A percentile compares a stretch with the other conserved stretches of the same genome.
These are phyloP conservation scores for Cacatua alba DNA, from an alignment of 2,113 vertebrate genomes.

Conservation along the genomic window DNA sequence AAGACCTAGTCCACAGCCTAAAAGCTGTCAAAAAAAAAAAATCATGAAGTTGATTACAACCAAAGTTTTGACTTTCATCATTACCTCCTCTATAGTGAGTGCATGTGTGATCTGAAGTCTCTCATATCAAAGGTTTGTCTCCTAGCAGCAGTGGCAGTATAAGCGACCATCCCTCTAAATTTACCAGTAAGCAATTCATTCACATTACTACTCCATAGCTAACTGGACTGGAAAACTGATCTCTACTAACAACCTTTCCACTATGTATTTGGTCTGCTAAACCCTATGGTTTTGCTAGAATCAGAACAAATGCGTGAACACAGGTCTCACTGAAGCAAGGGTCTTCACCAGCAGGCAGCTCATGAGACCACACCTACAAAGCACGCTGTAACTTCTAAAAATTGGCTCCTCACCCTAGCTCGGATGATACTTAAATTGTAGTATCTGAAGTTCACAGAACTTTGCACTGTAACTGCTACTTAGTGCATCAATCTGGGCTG, in stretches of 20 bases:
- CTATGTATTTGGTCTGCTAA: not conserved
- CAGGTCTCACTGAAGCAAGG: not conserved
- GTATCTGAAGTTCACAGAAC: not conserved
- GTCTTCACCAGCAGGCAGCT: not conserved
- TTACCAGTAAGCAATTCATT: not conserved
- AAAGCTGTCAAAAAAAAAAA: not conserved
- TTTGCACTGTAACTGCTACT: not conserved
- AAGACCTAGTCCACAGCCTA: not conserved
- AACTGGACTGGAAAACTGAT: not conserved
- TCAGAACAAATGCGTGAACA: not conserved
- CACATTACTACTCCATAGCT: not conserved
- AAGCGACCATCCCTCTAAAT: not conserved
- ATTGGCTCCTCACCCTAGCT: not conserved
- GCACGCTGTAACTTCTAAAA: not conserved
- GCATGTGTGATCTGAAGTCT: not conserved
- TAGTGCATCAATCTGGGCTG: not conserved
- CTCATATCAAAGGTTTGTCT: not conserved
- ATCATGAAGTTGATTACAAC: not conserved
- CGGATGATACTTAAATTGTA: rapidly evolving
- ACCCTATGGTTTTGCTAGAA: not conserved
- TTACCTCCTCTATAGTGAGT: not conserved
- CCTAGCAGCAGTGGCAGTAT: not conserved
- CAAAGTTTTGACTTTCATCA: rapidly evolving
- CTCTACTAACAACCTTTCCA: not conserved
- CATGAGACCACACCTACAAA: not conserved